Base-by-base conservation (phyloP, 2,888 invertebrate species). In the Rhabditophanes sp. region DNA sequence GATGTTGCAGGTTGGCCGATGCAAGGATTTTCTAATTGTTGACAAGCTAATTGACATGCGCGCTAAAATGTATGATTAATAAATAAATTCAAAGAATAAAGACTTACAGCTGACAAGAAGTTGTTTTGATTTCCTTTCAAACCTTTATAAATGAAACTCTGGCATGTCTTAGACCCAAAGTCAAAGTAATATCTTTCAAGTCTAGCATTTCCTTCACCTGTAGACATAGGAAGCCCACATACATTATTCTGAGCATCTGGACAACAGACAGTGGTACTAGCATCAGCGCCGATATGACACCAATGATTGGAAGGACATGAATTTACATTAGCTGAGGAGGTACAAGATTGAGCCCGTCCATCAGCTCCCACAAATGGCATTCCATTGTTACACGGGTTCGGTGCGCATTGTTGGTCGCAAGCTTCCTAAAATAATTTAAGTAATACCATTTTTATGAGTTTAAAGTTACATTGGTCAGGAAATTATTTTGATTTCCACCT, bases 101-200 rank as follows among this genome's bases (percentile, higher is more conserved):
- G 9, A 9, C n/a, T n/a, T n/a, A n/a, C n/a, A n/a, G n/a, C n/a
- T n/a, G 52, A 46, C 5, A 60, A 35, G 37, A 59, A 65, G 40
- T 65, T 64, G 47, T 65, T 64, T 35, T 64, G 60, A 35, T 63
- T 64, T 30, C 64, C 64, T 37, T 59, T 62, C 21, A 63, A 39
- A 20, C 62, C 62, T 26, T 50, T 53, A 39, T 62, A 61, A 19
- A 45, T 36, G 39, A 62, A 62, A 8, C 50, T 51, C 19, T 53
- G 47, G 39, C 62, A 62, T 2, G 57, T 48, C 31, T 53, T 55
- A 3, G 50, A 39, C n/a, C 39, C 25, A 14, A 39, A 41, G 25
- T 60, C 60, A 36, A 43, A 60, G 38, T 62, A 59, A 43, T 41
- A 60, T 25, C 61, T 38, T 18, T 61, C 61, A 21, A 64, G 36